Percentiles rank a stretch among this genome's conserved stretches.
Conservation (phyloP, 30 jellyfish, hydroid and myxozoan species). For the Cassiopea xamachana region DNA sequence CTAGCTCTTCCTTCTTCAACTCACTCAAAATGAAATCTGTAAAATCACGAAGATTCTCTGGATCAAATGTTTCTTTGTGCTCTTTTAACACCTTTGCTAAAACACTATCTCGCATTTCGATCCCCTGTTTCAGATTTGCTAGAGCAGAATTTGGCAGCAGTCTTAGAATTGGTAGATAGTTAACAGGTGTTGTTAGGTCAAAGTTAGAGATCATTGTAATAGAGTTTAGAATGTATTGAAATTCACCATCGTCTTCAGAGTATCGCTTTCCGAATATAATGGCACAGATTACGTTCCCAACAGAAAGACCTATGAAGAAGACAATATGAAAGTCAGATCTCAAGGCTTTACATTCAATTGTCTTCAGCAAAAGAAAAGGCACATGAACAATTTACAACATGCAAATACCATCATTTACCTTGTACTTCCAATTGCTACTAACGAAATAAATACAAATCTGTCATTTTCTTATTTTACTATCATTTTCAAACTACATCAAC, state of each 20-base stretch:
- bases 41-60: constrained; percentile 65
- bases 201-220: not conserved
- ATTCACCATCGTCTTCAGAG: constrained; percentile 62
- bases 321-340: not conserved
- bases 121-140: constrained; percentile 46
- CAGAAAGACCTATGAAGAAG: constrained; percentile 6
- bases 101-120: constrained; percentile 50
- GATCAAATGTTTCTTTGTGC: constrained; percentile 76
- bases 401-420: too few relatives aligned
- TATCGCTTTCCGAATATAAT: constrained; percentile 70
- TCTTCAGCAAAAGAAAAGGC: too few relatives aligned
- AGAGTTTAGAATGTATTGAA: constrained; percentile 13
- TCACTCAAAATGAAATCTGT: constrained; percentile 68
- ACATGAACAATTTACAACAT: too few relatives aligned
- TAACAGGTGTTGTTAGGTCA: constrained; percentile 25
- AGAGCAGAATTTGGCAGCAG: constrained; percentile 64
- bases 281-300: constrained; percentile 63
- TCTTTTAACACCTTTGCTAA: constrained; percentile 23
- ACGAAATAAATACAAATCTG: too few relatives aligned
- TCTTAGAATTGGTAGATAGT: constrained; percentile 68
- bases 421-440: too few relatives aligned
- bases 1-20: constrained; percentile 3
- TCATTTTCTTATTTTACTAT: too few relatives aligned
- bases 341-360: too few relatives aligned
- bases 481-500: too few relatives aligned